Evolutionary conservation across 2,888 invertebrate genomes (phyloP), one percentile per base, ranked within the genome.

Genomic region (Flexamia atlantica): DNA sequence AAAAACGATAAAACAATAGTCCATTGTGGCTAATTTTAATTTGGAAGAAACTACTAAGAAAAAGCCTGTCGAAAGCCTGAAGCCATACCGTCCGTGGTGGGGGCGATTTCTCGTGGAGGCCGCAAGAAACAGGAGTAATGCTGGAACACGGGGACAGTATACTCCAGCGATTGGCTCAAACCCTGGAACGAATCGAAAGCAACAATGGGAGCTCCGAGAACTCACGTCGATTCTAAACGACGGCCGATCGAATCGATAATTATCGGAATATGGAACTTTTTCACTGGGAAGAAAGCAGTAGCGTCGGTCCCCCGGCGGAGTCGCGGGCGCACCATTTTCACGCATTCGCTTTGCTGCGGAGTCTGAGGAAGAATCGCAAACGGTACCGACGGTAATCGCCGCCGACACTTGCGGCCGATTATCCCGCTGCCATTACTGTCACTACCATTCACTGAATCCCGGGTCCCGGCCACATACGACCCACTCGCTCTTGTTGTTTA

Each of bases 181-280:
- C 79, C 25, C 82, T 53, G 82, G 72, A 72, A 82, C 82, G 82
- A 82, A 82, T 82, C 82, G 53, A 82, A 57, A 72, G 72, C 82
- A 72, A 82, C 82, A 82, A 82, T 82, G 82, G 82, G 74, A 72
- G 74, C 70, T 70, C 82, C 82, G 36, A 82, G 74, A 72, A 82
- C 82, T 70, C 82, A 82, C 82, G 82, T 82, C 82, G 82, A 82
- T 82, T 82, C 57, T 57, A 72, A 82, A 70, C 82, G 82, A 82
- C 82, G 70, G 82, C 82, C 82, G 82, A 82, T 82, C 82, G 82
- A 82, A 82, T 82, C 82, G 72, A 82, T 82, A 82, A 82, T 82
- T 70, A 50, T 70, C 72, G 32, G 82, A 82, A 82, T 82, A 82
- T 82, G 50, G 72, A 82, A 82, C 82, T 72, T 82, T 79, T 82